Base-by-base conservation (phyloP, 2,113 vertebrate genomes). In the Columba janthina region DNA sequence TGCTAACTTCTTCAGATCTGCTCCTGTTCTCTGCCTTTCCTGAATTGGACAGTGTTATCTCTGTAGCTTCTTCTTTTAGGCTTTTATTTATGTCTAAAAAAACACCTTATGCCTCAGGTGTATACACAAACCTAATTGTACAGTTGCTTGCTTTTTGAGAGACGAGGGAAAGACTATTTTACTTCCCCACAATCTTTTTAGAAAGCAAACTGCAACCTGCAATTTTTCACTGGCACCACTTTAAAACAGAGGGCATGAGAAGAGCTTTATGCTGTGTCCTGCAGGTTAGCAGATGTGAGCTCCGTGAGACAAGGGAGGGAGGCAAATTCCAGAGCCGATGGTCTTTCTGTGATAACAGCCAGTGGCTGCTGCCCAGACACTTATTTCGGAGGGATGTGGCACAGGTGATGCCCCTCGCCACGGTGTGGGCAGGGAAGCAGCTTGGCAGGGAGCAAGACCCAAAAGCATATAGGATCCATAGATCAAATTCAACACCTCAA, bases 61-160 rank as follows among this genome's bases (percentile, higher is more conserved):
- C 87, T 88, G 67, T 71, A 77, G 51, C 64, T 69, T 44, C 62
- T 94, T 76, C 61, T 81, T 92, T 51, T 36, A 79, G 90, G 79
- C 51, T 93, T 90, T 81, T 93, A 61, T 95, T 96, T 96, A 86
- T 93, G 83, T 95, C 70, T 87, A 10, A 87, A 83, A 90, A 88
- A 40, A 0, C 80, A 72, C 70, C 5, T 8, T 58, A 32, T 72
- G 92, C 89, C 90, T 93, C 88, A 94, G 86, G 92, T 97, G 76
- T 31, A 31, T 58, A 61, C 26, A 38, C 77, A 70, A 85, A 75
- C 75, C 80, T 85, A 85, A 93, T 48, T 87, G 80, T 86, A 54
- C 85, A 50, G 61, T 84, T 61, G 53, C 76, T 90, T 95, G 79
- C 74, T 80, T 77, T 85, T 61, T 3, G 1, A 61, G 85, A 69